Evolutionary conservation across 2,888 invertebrate species (phyloP).

Genomic region (Lepidochrysops patricia): DNA sequence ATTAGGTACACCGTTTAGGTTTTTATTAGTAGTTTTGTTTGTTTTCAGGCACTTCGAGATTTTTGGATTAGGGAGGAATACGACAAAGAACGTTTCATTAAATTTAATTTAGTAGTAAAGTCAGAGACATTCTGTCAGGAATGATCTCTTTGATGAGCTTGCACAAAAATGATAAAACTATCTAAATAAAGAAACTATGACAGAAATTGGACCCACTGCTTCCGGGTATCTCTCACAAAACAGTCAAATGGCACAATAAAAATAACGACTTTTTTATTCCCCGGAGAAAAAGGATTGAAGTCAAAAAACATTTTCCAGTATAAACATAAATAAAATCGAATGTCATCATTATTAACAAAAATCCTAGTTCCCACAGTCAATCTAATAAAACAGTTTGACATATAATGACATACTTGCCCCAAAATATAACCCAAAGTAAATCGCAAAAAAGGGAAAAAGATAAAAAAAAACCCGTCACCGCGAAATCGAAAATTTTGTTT

Average conservation of each 20-base stretch:
- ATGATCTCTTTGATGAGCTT: no score
- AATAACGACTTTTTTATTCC: slow-evolving; percentile 17
- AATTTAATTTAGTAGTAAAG: no score
- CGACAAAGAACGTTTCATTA: no score
- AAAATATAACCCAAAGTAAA: slow-evolving; percentile 32
- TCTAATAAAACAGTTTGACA: slow-evolving; percentile 68
- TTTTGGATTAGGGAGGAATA: no score
- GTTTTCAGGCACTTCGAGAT: not conserved
- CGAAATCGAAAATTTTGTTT: slow-evolving; percentile 43
- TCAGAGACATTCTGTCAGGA: no score
- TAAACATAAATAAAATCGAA: slow-evolving; percentile 41
- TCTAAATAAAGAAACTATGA: not conserved
- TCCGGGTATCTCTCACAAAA: not conserved
- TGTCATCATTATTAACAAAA: slow-evolving; percentile 55
- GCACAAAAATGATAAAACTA: not conserved
- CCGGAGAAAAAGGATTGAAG: slow-evolving; percentile 25
- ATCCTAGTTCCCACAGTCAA: slow-evolving; percentile 53
- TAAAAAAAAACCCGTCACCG: slow-evolving; percentile 44
- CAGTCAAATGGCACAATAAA: slow-evolving; percentile 1
- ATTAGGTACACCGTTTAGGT: not conserved
- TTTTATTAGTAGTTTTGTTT: not conserved
- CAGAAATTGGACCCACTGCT: not conserved
- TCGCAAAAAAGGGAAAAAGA: slow-evolving; percentile 38
- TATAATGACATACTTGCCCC: slow-evolving; percentile 56
- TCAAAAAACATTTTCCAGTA: slow-evolving; percentile 16